Conservation (phyloP, 2,888 invertebrate genomes). For the Sminthurinus aureus region DNA sequence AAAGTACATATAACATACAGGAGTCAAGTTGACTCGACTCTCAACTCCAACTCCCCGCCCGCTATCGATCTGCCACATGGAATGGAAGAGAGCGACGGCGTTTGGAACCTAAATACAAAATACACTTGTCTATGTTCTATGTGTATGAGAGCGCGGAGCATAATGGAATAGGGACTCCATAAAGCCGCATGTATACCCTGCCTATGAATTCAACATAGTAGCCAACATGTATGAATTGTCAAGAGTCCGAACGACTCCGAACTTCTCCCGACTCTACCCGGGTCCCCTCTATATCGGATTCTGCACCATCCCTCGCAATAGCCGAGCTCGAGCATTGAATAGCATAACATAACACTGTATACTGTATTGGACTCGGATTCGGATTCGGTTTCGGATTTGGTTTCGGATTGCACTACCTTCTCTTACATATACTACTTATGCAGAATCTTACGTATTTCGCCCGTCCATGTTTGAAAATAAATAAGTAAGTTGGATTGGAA, state of each 20-base stretch:
- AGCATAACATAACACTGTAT: background rate
- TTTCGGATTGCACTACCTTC: no score
- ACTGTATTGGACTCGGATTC: no score
- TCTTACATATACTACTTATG: background rate
- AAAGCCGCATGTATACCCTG: background rate
- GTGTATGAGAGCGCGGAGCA: constrained; percentile 10
- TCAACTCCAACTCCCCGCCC: background rate
- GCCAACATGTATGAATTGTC: no score
- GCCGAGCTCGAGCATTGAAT: background rate
- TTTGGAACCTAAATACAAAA: background rate
- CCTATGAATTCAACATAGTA: background rate
- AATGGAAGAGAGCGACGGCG: constrained; percentile 15
- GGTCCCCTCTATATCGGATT: background rate
- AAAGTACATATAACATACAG: background rate
- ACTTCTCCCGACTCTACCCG: no score
- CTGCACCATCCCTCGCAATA: constrained; percentile 27
- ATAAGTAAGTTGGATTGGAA: background rate
- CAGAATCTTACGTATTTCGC: constrained; percentile 15
- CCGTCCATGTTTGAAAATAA: constrained; percentile 31
- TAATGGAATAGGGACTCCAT: background rate
- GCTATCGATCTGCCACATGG: constrained; percentile 26
- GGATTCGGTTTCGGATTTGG: no score
- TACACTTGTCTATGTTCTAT: background rate
- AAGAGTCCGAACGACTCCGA: constrained; percentile 6
- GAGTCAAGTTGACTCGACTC: background rate